Base-by-base conservation (phyloP, 1,140 invertebrate species). In the Scaptomyza pallida region DNA sequence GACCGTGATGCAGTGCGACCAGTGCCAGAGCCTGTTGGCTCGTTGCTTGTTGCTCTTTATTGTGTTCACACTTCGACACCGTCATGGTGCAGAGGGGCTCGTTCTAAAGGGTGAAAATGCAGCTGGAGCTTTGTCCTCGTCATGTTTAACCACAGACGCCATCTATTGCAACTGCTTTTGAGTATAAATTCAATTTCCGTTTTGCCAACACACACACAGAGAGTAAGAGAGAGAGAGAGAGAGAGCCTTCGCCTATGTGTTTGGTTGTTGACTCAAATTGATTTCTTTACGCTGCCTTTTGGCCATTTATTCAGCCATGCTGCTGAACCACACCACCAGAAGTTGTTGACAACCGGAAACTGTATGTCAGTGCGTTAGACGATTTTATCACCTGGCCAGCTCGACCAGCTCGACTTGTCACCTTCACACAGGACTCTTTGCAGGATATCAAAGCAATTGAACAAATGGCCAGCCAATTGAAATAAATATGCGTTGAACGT, bases 131-230 rank as follows among this genome's bases (percentile, higher is more conserved):
- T 51, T 52, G 16, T 52, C 33, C 30, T 15, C 15, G 8, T 3
- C 48, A 12, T 12, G 30, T 35, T 10, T 30, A 19, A 30, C 30
- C 50, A 16, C 16, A 10, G 10, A 15, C 50, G 17, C 35, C 40
- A 16, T 40, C 30, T 37, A 54, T 48, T 40, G 48, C 19, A 62
- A 35, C 26, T 19, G 55, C 26, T 30, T 30, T 30, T 26, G 35
- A 35, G 44, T 54, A 47, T 56, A 63, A 56, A 70, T 56, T 63
- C 67, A 70, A 70, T 70, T 70, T 70, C 48, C 60, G 41, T 16
- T 56, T 40, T 6, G 35, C 59, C 62, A 70, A 62, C 51, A 54
- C n/a, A 17, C 35, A 16, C 16, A 51, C 16, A n/a, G 2, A 9
- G 15, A 37, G 8, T 15, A 19, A 41, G 13, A 12, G 5, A 17